Conservation (phyloP, 1,140 invertebrate species). For the Drosophila nebulosa region DNA sequence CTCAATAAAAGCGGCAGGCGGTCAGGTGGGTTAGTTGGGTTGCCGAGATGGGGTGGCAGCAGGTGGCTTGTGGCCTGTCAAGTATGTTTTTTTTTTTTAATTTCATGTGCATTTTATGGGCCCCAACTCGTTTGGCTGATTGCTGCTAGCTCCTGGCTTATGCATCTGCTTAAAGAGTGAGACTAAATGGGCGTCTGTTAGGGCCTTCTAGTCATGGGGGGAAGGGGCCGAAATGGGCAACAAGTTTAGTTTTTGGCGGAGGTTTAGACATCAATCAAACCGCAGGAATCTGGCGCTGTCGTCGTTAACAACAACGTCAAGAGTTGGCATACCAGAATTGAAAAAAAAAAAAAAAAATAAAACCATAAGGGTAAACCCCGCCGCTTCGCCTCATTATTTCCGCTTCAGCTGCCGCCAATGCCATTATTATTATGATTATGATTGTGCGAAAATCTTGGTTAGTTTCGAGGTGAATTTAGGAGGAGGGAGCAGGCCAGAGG, state of each 20-base stretch:
- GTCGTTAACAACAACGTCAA: constrained; percentile 1
- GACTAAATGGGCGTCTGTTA: not conserved
- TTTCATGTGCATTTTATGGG: constrained; percentile 38
- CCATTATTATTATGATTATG: constrained; percentile 17
- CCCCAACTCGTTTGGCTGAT: constrained; percentile 18
- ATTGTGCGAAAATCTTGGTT: constrained; percentile 12
- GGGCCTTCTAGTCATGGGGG: not conserved
- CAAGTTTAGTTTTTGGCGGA: not conserved
- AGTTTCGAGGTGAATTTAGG: constrained; percentile 3
- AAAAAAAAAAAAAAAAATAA: too few relatives aligned
- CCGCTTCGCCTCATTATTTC: constrained; percentile 9
- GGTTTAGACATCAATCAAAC: constrained; percentile 10
- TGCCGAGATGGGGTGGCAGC: not conserved
- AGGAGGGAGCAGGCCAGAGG: too few relatives aligned
- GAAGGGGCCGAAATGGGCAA: not conserved
- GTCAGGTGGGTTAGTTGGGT: constrained; percentile 1
- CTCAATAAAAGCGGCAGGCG: constrained; percentile 31
- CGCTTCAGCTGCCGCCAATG: constrained; percentile 1
- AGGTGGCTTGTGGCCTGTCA: not conserved
- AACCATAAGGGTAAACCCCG: not conserved
- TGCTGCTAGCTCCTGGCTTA: constrained; percentile 13
- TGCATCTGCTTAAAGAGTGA: not conserved
- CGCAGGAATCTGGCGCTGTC: constrained; percentile 8
- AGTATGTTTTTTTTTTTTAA: constrained; percentile 17
- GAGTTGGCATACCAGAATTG: not conserved